Percentiles rank a stretch among this genome's conserved stretches.
These are phyloP conservation scores for Avahi laniger DNA, from an alignment of 2,797 vertebrate species.

Conservation along the genomic window DNA sequence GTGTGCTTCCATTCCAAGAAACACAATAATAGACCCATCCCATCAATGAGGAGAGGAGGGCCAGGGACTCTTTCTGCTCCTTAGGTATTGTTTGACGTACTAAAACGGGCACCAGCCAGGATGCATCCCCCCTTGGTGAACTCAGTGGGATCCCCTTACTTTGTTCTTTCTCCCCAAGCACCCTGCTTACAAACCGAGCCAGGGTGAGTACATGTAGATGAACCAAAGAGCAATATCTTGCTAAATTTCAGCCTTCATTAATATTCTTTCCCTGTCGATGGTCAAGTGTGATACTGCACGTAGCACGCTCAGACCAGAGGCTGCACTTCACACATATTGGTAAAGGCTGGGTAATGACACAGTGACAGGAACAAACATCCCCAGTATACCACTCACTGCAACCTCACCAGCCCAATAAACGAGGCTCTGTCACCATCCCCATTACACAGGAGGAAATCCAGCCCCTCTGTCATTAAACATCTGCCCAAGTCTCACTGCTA, in stretches of 20 bases:
- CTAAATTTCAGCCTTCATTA: background rate
- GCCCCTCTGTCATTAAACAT: background rate
- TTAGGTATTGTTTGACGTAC: fast-evolving
- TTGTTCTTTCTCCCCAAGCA: background rate
- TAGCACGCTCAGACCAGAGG: background rate
- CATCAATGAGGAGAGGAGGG: background rate
- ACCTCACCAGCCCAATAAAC: background rate
- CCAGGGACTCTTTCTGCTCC: background rate
- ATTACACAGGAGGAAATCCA: background rate
- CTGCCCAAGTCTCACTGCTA: background rate
- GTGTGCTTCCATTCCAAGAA: conserved; percentile 56
- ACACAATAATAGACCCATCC: background rate
- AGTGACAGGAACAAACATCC: background rate
- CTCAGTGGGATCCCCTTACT: no score
- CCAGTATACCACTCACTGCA: background rate
- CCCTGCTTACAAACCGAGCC: background rate
- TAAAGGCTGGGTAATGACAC: background rate
- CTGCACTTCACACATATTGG: background rate
- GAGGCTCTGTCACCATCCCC: background rate
- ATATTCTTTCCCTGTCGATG: background rate
- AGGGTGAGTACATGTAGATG: background rate
- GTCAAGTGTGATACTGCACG: background rate
- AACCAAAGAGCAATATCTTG: background rate
- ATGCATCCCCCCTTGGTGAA: fast-evolving
- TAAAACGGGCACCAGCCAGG: background rate